These are phyloP conservation scores for Lithobates pipiens DNA, from an alignment of 2,797 vertebrate genomes.

Conservation along the genomic window DNA sequence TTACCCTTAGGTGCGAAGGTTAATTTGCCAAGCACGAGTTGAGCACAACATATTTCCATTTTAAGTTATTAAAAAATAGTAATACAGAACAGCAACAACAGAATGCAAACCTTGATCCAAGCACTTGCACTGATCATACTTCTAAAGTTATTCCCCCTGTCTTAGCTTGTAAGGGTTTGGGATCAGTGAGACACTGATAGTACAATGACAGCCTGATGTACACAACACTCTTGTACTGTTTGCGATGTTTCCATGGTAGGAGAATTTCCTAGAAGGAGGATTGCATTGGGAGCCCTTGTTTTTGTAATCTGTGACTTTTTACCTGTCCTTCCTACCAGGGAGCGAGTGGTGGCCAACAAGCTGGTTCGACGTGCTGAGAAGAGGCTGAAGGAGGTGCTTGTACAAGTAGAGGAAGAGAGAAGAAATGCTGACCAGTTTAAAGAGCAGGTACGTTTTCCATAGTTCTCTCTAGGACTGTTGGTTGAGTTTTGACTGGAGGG, in stretches of 20 bases:
- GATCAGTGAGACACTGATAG: no score
- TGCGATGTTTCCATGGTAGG: no score
- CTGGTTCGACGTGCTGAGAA: conserved; percentile 89
- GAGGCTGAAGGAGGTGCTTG: conserved; percentile 89
- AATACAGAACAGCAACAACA: no score
- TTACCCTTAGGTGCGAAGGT: no score
- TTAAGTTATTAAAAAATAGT: no score
- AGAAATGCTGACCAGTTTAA: conserved; percentile 90
- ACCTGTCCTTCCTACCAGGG: conserved; percentile 71
- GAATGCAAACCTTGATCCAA: no score
- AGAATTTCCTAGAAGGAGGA: not conserved
- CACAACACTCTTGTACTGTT: not conserved
- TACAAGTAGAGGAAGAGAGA: conserved; percentile 94
- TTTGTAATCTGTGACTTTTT: not conserved
- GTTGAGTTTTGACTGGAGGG: no score
- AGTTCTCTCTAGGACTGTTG: not conserved
- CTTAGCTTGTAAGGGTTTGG: no score
- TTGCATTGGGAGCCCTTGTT: not conserved
- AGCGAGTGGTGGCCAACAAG: conserved; percentile 87
- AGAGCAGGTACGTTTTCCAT: conserved; percentile 78
- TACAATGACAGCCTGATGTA: not conserved
- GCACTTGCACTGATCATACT: no score
- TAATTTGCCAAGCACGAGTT: no score
- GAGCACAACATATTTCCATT: no score
- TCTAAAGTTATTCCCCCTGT: no score